Evolutionary conservation across 92 coral and sea anemone genomes (phyloP).

Genomic region (Parazoanthus swiftii): DNA sequence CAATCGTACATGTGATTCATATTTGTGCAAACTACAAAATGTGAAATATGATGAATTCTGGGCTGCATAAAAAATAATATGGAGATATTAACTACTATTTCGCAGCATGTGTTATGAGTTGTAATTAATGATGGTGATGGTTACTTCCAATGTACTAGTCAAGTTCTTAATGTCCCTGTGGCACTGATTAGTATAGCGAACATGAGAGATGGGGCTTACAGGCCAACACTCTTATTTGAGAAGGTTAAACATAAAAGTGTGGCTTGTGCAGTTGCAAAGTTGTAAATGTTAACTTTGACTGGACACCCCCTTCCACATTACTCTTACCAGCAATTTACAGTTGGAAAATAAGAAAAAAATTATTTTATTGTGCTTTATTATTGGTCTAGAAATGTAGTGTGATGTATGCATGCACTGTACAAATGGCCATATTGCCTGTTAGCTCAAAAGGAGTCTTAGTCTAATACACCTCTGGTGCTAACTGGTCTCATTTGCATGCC

Average conservation of each 20-base stretch:
- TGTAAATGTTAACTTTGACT: background rate
- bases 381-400: no score
- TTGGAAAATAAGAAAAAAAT: no score
- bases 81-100: constrained; percentile 5
- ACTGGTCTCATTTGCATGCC: no score
- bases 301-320: no score
- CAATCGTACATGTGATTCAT: constrained; percentile 7
- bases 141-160: constrained; percentile 7
- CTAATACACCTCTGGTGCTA: no score
- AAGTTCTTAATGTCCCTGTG: constrained; percentile 8
- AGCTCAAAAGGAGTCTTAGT: no score
- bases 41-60: constrained; percentile 6
- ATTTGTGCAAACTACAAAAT: constrained; percentile 5
- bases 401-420: no score
- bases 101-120: constrained; percentile 8
- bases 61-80: constrained; percentile 5
- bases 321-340: no score
- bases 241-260: constrained; percentile 11
- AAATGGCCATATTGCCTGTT: no score
- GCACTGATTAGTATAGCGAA: constrained; percentile 8
- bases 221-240: constrained; percentile 14
- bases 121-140: constrained; percentile 7
- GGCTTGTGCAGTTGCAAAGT: constrained; percentile 12
- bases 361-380: no score
- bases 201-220: constrained; percentile 9